Conservation (phyloP, 2,113 vertebrate genomes). For the Gambusia holbrooki region DNA sequence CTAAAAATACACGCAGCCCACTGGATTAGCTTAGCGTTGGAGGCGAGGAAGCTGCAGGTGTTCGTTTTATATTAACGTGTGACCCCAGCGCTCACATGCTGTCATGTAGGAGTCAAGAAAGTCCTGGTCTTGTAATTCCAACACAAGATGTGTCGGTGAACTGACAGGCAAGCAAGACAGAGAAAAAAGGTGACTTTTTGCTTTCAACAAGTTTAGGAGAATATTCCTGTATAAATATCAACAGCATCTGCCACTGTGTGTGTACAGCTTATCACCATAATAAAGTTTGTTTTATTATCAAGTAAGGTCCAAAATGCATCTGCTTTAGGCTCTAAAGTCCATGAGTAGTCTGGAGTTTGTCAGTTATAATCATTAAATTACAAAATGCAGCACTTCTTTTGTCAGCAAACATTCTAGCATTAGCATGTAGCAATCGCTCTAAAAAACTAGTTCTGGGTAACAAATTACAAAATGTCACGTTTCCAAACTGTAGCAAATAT, state of each 20-base stretch:
- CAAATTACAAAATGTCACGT: not conserved
- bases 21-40: not conserved
- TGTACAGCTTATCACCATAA: no score
- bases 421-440: not conserved
- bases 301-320: not conserved
- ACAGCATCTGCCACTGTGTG: not conserved
- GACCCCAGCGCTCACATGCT: not conserved
- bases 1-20: conserved; percentile 3
- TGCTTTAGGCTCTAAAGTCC: not conserved
- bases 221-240: not conserved
- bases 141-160: conserved; percentile 2
- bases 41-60: conserved; percentile 9
- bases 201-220: not conserved
- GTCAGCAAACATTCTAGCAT: not conserved
- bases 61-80: not conserved
- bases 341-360: not conserved
- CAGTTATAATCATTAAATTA: not conserved
- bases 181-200: not conserved
- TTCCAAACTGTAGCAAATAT: no score
- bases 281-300: no score
- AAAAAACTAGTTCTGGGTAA: not conserved
- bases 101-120: not conserved
- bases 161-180: not conserved
- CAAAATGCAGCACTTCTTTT: not conserved
- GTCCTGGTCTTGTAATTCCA: not conserved